phyloP scores from a whole-genome alignment of 2,113 vertebrate genomes.

The Numenius arquata region DNA sequence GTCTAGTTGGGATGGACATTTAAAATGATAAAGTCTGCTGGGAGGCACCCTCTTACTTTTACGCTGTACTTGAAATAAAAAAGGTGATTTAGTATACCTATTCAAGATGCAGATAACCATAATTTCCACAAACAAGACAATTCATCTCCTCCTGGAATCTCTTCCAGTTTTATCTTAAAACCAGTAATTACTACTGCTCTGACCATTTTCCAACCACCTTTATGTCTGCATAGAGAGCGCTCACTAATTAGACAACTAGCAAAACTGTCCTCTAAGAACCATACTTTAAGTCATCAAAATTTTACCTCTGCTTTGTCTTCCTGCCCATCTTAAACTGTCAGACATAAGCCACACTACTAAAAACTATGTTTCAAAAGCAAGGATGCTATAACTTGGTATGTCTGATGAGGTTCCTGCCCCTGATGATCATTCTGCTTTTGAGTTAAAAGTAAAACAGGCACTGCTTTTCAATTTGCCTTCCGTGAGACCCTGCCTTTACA shows the following conservation, averaged over 20 bases:
- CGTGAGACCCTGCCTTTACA: not conserved
- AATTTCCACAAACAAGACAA: not conserved
- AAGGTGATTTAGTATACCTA: not conserved
- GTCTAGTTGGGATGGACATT: rapidly evolving
- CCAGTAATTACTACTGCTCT: not conserved
- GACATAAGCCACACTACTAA: not conserved
- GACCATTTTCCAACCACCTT: not conserved
- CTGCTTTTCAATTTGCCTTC: not conserved
- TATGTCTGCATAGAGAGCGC: not conserved
- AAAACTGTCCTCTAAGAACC: not conserved
- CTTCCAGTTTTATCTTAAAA: not conserved
- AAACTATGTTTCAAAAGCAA: not conserved
- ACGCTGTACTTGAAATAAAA: not conserved
- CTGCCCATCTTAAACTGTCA: not conserved
- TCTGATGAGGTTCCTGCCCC: not conserved
- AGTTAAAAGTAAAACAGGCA: not conserved
- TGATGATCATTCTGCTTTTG: not conserved
- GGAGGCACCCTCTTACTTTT: not conserved
- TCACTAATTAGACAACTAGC: not conserved
- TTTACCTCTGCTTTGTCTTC: not conserved
- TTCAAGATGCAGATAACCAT: not conserved
- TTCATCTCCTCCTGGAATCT: not conserved
- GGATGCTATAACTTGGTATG: rapidly evolving
- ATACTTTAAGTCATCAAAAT: not conserved
- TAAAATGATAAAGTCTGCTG: not conserved